phyloP scores from a whole-genome alignment of 2,113 vertebrate species.

The Thryonomys swinderianus region DNA sequence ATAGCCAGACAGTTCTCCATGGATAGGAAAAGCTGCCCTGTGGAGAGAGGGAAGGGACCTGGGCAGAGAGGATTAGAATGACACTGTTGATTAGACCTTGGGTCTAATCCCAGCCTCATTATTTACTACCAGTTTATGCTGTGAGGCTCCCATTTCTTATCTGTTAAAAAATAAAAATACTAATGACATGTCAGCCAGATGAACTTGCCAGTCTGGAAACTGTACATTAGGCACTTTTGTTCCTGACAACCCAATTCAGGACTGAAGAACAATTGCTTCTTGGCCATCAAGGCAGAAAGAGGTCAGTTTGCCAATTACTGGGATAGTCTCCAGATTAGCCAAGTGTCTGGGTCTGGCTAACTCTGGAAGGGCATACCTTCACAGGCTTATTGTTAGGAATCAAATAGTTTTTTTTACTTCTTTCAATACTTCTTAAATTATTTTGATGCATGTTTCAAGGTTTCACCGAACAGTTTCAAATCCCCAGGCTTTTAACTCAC shows the following conservation, averaged over 20 bases:
- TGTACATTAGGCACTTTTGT: neutral
- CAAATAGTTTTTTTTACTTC: neutral
- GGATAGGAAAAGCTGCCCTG: neutral
- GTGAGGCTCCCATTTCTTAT: neutral
- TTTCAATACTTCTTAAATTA: neutral
- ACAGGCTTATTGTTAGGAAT: neutral
- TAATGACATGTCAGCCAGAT: neutral
- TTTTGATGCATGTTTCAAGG: neutral
- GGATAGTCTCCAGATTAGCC: neutral
- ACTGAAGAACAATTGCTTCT: conserved; percentile 5
- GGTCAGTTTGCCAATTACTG: neutral
- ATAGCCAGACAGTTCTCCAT: neutral
- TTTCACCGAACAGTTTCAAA: neutral
- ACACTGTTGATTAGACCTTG: neutral
- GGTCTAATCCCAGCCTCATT: neutral
- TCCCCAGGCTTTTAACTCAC: neutral
- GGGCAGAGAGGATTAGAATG: neutral
- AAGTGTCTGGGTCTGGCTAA: neutral
- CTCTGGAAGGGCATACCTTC: neutral
- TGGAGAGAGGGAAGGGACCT: neutral
- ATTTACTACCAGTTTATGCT: conserved; percentile 34
- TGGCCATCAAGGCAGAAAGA: neutral
- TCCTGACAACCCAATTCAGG: neutral
- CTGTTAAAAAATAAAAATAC: neutral
- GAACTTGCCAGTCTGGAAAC: conserved; percentile 13